Conservation (phyloP, 2,113 vertebrate species). For the Marmota flaviventris region DNA sequence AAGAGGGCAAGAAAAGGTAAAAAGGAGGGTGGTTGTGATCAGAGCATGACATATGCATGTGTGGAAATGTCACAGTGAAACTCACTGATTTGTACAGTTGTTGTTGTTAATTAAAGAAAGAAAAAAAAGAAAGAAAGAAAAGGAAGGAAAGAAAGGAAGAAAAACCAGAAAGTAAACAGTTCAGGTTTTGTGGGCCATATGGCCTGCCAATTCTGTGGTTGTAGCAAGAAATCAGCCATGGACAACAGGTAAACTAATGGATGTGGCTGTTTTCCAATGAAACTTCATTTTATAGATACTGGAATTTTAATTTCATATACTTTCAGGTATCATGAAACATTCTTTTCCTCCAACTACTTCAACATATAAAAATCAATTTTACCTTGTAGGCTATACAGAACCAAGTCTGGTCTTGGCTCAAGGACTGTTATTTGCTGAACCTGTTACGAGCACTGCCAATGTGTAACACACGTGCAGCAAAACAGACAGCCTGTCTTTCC, state of each 20-base stretch:
- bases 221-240: not conserved
- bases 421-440: not conserved
- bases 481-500: not conserved
- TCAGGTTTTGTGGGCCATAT: not conserved
- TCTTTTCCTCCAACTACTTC: not conserved
- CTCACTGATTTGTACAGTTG: no score
- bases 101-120: no score
- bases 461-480: no score
- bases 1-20: no score
- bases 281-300: not conserved
- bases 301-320: not conserved
- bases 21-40: no score
- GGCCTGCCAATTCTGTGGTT: not conserved
- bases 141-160: no score
- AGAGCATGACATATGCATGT: no score
- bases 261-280: not conserved
- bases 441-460: fast-evolving
- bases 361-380: not conserved
- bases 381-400: not conserved
- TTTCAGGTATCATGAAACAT: not conserved
- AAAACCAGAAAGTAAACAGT: not conserved
- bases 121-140: no score
- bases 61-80: no score
- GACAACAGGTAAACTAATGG: not conserved
- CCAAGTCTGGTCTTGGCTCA: not conserved